A percentile compares a stretch with the other conserved stretches of the same genome.
phyloP scores from a whole-genome alignment of 2,797 vertebrate genomes.

The Takifugu rubripes region DNA sequence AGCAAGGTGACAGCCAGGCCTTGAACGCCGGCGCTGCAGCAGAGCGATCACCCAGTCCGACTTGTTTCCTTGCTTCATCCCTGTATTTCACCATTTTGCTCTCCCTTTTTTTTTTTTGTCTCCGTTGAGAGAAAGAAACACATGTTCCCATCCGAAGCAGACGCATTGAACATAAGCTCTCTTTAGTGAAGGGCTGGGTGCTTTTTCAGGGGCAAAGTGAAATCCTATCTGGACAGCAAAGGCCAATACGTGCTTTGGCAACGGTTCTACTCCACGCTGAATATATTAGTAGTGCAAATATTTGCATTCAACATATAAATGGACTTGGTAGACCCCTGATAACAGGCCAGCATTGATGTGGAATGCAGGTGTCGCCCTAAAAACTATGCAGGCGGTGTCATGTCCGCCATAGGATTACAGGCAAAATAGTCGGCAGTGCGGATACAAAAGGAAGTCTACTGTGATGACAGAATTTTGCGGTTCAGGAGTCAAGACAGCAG shows the following conservation, averaged over 20 bases:
- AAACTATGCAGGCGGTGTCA: conserved; percentile 44
- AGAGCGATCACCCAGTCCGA: conserved; percentile 53
- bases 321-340: conserved; percentile 68
- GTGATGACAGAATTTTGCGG: conserved; percentile 2
- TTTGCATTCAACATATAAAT: conserved; percentile 77
- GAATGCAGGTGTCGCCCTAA: conserved; percentile 43
- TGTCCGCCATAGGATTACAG: conserved; percentile 45
- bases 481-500: conserved; percentile 17
- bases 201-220: conserved; percentile 71
- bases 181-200: conserved; percentile 64
- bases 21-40: conserved; percentile 42
- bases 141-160: conserved; percentile 64
- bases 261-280: conserved; percentile 52
- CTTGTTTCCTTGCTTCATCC: conserved; percentile 53
- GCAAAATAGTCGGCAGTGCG: conserved; percentile 18
- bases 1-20: conserved; percentile 63
- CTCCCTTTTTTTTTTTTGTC: conserved; percentile 41
- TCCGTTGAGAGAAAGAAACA: conserved; percentile 70
- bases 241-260: conserved; percentile 73
- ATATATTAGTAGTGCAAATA: conserved; percentile 77
- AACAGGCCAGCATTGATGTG: conserved; percentile 66
- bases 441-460: conserved; percentile 6
- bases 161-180: conserved; percentile 70
- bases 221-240: conserved; percentile 70
- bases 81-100: conserved; percentile 36